Evolutionary conservation across 2,113 vertebrate species (phyloP).

Genomic region (Esox niger): DNA sequence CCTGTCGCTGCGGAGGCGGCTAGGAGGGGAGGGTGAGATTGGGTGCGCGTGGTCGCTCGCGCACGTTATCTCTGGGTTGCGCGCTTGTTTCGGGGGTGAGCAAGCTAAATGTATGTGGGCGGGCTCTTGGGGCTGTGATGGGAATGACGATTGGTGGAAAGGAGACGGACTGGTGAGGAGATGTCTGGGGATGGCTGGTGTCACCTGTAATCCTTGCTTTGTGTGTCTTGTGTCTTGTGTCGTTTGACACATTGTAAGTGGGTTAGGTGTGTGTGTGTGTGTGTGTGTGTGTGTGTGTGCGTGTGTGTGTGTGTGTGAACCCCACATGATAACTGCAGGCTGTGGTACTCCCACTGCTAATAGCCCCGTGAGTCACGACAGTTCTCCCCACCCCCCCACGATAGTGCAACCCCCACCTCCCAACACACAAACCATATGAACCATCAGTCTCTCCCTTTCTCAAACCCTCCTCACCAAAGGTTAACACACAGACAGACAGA

Average conservation of each 20-base stretch:
- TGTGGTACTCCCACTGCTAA: slow-evolving; percentile 20
- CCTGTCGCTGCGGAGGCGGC: slow-evolving; percentile 63
- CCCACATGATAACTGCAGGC: slow-evolving; percentile 27
- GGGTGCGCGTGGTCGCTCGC: slow-evolving; percentile 24
- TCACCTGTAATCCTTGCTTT: slow-evolving; percentile 33
- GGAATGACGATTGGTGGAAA: slow-evolving; percentile 61
- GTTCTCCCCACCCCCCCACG: slow-evolving; percentile 13
- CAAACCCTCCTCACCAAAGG: slow-evolving; percentile 11
- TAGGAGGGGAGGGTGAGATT: slow-evolving; percentile 32
- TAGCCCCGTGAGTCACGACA: slow-evolving; percentile 52
- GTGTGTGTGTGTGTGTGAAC: slow-evolving; percentile 6
- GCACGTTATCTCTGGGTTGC: slow-evolving; percentile 17
- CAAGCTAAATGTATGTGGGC: slow-evolving; percentile 29
- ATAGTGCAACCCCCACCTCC: slow-evolving; percentile 8
- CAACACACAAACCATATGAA: slow-evolving; percentile 27
- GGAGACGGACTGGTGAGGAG: slow-evolving; percentile 38
- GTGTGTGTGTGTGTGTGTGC: slow-evolving; percentile 12
- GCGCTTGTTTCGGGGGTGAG: slow-evolving; percentile 4
- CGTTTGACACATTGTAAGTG: not conserved
- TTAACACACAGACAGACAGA: slow-evolving; percentile 22
- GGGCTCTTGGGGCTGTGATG: slow-evolving; percentile 45
- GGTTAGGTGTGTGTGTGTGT: slow-evolving; percentile 5
- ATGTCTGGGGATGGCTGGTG: slow-evolving; percentile 36
- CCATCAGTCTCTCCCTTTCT: too few relatives aligned
- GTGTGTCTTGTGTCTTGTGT: not conserved